phyloP scores from a whole-genome alignment of 1,140 invertebrate genomes.

The Campodea augens region DNA sequence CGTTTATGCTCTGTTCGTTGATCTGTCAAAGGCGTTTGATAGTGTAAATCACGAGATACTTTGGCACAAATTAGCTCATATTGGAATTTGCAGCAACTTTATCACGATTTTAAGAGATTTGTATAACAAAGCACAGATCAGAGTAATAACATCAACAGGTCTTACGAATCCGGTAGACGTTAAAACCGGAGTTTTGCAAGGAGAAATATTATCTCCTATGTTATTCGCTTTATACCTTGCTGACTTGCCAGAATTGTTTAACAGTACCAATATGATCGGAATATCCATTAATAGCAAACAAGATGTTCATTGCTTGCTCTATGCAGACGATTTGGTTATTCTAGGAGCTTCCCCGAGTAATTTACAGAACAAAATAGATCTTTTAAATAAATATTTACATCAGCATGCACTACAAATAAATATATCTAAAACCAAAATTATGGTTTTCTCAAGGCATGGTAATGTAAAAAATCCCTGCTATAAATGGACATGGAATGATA shows the following conservation, averaged over 20 bases:
- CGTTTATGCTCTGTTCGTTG: constrained; percentile 6
- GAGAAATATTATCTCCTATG: constrained; percentile 5
- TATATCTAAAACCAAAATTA: constrained; percentile 6
- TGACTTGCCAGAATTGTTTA: not conserved
- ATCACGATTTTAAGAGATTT: not conserved
- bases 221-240: constrained; percentile 6
- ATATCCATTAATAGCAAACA: not conserved
- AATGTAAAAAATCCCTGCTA: not conserved
- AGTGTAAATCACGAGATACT: not conserved
- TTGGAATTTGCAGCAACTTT: constrained; percentile 7
- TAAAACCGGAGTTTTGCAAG: constrained; percentile 2
- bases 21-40: constrained; percentile 6
- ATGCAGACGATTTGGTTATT: constrained; percentile 9
- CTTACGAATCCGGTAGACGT: not conserved
- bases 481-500: constrained; percentile 4
- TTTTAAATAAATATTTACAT: constrained; percentile 3
- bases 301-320: constrained; percentile 5
- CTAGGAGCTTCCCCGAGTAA: not conserved
- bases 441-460: constrained; percentile 6
- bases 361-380: constrained; percentile 7
- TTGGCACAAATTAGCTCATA: constrained; percentile 1
- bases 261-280: not conserved
- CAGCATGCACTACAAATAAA: constrained; percentile 1
- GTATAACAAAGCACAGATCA: constrained; percentile 6
- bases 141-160: not conserved